A percentile compares a stretch with the other conserved stretches of the same genome.
phyloP scores from a whole-genome alignment of 1,140 invertebrate species.

The Drosophila equinoxialis region DNA sequence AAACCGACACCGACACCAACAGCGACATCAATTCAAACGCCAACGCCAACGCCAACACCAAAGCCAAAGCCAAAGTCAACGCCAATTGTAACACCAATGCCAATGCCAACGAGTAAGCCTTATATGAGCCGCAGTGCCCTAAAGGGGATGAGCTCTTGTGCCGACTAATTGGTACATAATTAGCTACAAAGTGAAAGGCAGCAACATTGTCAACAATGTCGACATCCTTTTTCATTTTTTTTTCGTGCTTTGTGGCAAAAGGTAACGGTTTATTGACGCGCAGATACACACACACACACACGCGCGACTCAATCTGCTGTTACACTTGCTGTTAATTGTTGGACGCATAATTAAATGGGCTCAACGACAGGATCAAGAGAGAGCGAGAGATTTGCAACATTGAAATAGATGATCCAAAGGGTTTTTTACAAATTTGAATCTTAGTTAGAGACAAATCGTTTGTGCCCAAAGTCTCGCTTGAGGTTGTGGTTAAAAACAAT shows the following conservation, averaged over 20 bases:
- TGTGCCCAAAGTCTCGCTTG: no score
- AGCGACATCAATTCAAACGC: not conserved
- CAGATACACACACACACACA: not conserved
- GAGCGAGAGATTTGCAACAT: not conserved
- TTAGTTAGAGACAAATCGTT: no score
- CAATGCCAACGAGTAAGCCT: constrained; percentile 1
- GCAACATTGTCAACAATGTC: constrained; percentile 15
- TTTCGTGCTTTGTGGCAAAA: not conserved
- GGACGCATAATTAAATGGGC: not conserved
- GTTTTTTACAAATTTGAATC: not conserved
- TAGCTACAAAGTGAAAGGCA: constrained; percentile 48
- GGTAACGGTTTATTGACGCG: constrained; percentile 17
- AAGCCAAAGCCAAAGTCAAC: not conserved
- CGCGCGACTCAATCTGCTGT: not conserved
- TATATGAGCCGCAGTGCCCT: not conserved
- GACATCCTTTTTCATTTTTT: not conserved
- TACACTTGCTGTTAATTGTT: not conserved
- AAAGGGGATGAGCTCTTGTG: constrained; percentile 2
- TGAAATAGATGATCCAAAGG: not conserved
- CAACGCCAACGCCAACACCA: not conserved
- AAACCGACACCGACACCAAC: not conserved
- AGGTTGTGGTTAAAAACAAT: no score
- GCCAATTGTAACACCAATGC: not conserved
- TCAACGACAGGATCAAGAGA: not conserved
- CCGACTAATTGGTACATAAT: constrained; percentile 62